Evolutionary conservation across 2,888 invertebrate genomes (phyloP), one percentile per base, ranked within the genome.

Genomic region (Sepioteuthis lessoniana): DNA sequence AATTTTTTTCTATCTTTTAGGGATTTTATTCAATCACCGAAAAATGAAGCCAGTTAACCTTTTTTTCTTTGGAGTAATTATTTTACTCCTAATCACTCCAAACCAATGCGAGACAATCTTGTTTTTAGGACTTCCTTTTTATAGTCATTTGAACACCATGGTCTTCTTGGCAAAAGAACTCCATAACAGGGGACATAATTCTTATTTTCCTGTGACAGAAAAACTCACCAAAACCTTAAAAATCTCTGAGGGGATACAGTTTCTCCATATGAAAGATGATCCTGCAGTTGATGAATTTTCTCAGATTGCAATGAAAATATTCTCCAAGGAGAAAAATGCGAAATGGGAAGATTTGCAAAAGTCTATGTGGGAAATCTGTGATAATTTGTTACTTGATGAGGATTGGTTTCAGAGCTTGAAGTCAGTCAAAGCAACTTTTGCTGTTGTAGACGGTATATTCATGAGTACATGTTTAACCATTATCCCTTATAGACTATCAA

Each of bases 401-500:
- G 31, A 92, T 19, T 92, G 92, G 92, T 47, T 92, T 47, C 46
- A 92, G 35, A 19, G 8, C 8, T 92, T 92, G 16, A 92, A 92
- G 46, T 47, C 42, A n/a, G 31, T 92, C 0, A 92, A 92, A 1
- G 47, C 92, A 7, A 42, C 46, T 10, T 19, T 92, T 31, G 92
- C 47, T n/a, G 47, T 47, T 4, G n/a, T 92, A 19, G 92, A 92
- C 31, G 42, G 19, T 46, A 31, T 92, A 5, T 92, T 92, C 21
- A 92, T 92, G 92, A 92, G 92, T 13, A 92, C 28, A 13, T 92
- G 92, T 46, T 35, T 92, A 7, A 10, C 46, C 25, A 92, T 92
- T 46, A 93, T 93, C 21, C 55, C 93, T 28, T 93, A 93, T 13
- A 93, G 38, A 93, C 28, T 93, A 60, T 93, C 93, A 7, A 60